Conservation (phyloP, 2,888 invertebrate species). For the Eurois occulta region DNA sequence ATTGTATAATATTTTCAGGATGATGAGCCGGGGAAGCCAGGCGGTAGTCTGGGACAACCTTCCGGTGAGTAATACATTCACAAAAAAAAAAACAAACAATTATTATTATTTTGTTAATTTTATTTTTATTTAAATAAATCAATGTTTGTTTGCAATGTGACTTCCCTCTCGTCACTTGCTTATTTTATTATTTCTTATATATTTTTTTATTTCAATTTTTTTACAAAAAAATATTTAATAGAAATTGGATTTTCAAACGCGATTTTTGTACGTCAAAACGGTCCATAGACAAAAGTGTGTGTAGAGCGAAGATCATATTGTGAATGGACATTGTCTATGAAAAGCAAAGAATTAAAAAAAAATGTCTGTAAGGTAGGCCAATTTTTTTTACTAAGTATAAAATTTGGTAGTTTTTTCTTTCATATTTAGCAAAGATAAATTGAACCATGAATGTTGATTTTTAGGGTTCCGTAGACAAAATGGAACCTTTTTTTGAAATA, state of each 20-base stretch:
- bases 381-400: slow-evolving; percentile 75
- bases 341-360: slow-evolving; percentile 67
- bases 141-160: slow-evolving; percentile 90
- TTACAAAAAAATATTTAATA: slow-evolving; percentile 32
- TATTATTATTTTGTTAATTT: slow-evolving; percentile 63
- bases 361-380: slow-evolving; percentile 91
- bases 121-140: slow-evolving; percentile 69
- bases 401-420: slow-evolving; percentile 62
- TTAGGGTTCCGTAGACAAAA: slow-evolving; percentile 31
- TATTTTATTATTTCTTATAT: slow-evolving; percentile 64
- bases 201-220: slow-evolving; percentile 27
- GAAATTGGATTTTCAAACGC: slow-evolving; percentile 51
- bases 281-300: slow-evolving; percentile 70
- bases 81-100: slow-evolving; percentile 4
- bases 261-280: slow-evolving; percentile 57
- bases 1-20: slow-evolving; percentile 77
- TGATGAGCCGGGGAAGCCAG: slow-evolving; percentile 87
- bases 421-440: slow-evolving; percentile 57
- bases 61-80: slow-evolving; percentile 81
- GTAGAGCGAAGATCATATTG: slow-evolving; percentile 84
- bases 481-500: slow-evolving; percentile 40
- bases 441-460: slow-evolving; percentile 88
- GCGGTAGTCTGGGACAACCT: slow-evolving; percentile 85
- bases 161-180: slow-evolving; percentile 86
- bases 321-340: slow-evolving; percentile 86